Conservation (phyloP, 1,140 invertebrate genomes). For the Drosophila tropicalis region DNA sequence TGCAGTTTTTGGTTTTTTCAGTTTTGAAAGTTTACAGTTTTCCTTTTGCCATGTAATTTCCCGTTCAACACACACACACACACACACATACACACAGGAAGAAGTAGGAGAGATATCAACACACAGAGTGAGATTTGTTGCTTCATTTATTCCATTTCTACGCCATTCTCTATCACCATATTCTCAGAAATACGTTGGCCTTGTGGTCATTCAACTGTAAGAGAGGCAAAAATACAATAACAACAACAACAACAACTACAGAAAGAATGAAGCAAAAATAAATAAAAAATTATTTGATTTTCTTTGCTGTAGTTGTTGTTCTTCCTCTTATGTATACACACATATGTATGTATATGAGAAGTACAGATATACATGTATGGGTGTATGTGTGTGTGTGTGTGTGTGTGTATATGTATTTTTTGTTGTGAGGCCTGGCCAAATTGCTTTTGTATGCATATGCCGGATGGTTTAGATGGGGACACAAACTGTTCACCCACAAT, state of each 20-base stretch:
- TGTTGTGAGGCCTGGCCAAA: conserved; percentile 25
- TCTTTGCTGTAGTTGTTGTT: conserved; percentile 30
- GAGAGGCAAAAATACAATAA: conserved; percentile 43
- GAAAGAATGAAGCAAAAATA: conserved; percentile 39
- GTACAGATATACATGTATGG: neutral
- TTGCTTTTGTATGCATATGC: conserved; percentile 66
- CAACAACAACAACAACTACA: conserved; percentile 48
- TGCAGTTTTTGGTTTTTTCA: conserved; percentile 9
- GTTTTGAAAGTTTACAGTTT: conserved; percentile 29
- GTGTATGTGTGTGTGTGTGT: neutral
- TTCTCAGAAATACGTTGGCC: conserved; percentile 35
- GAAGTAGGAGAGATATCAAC: neutral
- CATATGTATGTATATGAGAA: neutral
- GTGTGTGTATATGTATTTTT: neutral
- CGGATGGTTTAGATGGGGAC: conserved; percentile 38
- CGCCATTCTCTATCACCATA: conserved; percentile 14
- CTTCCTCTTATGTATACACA: conserved; percentile 24
- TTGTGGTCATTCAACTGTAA: conserved; percentile 68
- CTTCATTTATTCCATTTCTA: conserved; percentile 56
- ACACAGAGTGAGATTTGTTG: conserved; percentile 23
- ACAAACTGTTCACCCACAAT: conserved; percentile 26
- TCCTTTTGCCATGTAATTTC: conserved; percentile 45
- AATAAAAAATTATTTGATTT: conserved; percentile 68
- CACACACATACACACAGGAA: neutral
- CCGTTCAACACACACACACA: conserved; percentile 21